phyloP scores from a whole-genome alignment of 2,113 vertebrate genomes.

The Cyprinodon brontotheroides region DNA sequence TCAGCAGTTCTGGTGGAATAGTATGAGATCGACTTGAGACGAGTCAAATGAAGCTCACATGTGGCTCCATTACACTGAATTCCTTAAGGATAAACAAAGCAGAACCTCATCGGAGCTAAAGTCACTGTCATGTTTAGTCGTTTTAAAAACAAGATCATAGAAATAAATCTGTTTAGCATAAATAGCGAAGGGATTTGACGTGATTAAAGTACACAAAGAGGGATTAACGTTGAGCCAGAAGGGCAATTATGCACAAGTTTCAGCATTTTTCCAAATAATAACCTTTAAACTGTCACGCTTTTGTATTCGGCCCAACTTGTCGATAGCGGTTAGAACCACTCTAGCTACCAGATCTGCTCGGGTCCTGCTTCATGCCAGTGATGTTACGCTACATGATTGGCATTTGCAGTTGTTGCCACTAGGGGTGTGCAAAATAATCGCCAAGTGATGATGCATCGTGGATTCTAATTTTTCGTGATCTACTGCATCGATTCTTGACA shows the following conservation, averaged over 20 bases:
- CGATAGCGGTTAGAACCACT: not conserved
- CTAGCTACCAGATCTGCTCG: no score
- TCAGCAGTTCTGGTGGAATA: slow-evolving; percentile 34
- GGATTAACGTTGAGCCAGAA: not conserved
- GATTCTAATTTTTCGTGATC: no score
- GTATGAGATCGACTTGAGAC: slow-evolving; percentile 20
- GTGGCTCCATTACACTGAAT: not conserved
- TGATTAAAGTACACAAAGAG: not conserved
- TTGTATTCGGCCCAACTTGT: not conserved
- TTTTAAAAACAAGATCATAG: not conserved
- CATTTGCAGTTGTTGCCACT: no score
- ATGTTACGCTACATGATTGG: no score
- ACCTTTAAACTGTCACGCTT: not conserved
- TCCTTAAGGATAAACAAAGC: slow-evolving; percentile 3
- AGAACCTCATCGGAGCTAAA: not conserved
- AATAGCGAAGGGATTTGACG: not conserved
- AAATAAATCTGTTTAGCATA: not conserved
- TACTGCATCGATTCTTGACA: no score
- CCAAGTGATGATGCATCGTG: no score
- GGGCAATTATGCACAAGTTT: not conserved
- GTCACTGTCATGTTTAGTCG: not conserved
- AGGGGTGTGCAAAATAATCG: no score
- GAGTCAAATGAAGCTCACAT: not conserved
- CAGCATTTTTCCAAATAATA: not conserved
- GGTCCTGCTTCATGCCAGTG: no score